Evolutionary conservation across 2,888 invertebrate species (phyloP), one percentile per base, ranked within the genome.

Genomic region (Chrysopilus asiliformis): DNA sequence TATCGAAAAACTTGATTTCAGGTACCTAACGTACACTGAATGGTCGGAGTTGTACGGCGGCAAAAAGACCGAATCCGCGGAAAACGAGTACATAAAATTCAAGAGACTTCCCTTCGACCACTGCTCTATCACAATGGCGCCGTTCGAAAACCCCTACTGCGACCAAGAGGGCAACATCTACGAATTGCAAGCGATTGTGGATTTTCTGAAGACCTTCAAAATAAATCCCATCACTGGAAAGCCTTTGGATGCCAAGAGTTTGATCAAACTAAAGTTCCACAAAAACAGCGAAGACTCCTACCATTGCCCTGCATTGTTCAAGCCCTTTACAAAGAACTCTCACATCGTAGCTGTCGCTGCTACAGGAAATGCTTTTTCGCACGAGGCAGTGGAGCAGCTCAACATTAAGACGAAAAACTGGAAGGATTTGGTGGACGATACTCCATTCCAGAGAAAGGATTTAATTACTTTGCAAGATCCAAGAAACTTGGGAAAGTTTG

Each of bases 281-380:
- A 90, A 87, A 59, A 94, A 93, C 66, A 50, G 31, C 3, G 52
- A 55, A 3, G 76, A 84, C 46, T 73, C 84, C 48, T 86, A 80
- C 54, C 93, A 95, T 54, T 97, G 95, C 49, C 95, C 95, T 0
- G 91, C 95, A 4, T 65, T 94, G 16, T 94, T 86, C 55, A 93
- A 91, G 62, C 70, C 76, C 0, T 91, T 97, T 52, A 90, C 87
- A 1, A 90, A 90, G 53, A 89, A 89, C 60, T 87, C 91, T 0
- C 85, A 94, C 53, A 89, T 98, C 58, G 89, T 90, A 15, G 85
- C 89, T 0, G 76, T 95, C 41, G 76, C 72, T 36, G 77, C 77
- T 0, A 93, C 90, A 7, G 98, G 98, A 17, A 97, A 98, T 72
- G 94, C 98, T 0, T 98, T 80, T 60, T 84, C 84, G 0, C 76